phyloP scores from a whole-genome alignment of 2,113 vertebrate genomes.

The Pelusios castaneus region DNA sequence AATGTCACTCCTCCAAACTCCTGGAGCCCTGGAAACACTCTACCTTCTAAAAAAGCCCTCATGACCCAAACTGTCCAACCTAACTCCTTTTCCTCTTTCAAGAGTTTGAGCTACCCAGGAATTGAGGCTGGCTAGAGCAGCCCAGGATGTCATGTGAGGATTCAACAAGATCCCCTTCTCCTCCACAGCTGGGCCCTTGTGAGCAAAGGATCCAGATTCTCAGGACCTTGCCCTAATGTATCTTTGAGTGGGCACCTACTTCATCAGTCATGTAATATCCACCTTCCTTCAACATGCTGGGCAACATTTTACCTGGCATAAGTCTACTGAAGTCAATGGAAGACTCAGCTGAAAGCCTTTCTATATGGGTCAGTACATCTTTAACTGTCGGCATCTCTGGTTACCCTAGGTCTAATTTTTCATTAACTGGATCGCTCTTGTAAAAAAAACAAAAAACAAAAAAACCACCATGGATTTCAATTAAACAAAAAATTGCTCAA shows the following conservation, averaged over 20 bases:
- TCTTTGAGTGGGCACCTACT: background rate
- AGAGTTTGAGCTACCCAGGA: background rate
- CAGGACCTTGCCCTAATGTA: background rate
- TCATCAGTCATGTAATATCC: background rate
- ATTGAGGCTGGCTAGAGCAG: background rate
- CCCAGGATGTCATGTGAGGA: background rate
- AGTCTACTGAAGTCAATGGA: background rate
- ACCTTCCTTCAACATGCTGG: background rate
- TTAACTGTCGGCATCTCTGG: background rate
- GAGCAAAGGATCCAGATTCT: background rate
- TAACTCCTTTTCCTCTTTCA: background rate
- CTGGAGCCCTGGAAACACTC: background rate
- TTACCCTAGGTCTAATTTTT: background rate
- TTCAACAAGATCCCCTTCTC: background rate
- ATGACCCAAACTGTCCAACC: background rate
- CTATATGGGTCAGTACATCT: background rate
- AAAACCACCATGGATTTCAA: background rate
- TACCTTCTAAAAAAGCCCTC: background rate
- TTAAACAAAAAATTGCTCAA: background rate
- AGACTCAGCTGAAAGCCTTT: background rate
- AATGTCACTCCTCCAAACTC: background rate
- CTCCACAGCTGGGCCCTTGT: background rate
- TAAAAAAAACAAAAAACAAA: background rate
- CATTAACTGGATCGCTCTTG: background rate
- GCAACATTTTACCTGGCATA: background rate